These are phyloP conservation scores for Bombus breviceps DNA, from an alignment of 1,140 invertebrate genomes.

Conservation along the genomic window DNA sequence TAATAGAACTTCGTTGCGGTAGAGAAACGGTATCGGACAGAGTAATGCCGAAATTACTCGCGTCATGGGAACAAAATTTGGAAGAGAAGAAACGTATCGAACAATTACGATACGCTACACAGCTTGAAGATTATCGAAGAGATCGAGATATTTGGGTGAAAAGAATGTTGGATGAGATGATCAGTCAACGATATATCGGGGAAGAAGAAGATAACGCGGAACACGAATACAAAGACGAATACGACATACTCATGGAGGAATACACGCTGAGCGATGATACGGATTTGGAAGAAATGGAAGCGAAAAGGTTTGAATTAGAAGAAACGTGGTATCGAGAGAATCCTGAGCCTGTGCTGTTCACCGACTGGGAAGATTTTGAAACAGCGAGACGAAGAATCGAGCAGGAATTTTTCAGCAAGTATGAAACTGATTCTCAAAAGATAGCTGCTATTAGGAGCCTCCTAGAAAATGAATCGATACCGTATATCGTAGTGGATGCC, in stretches of 20 bases:
- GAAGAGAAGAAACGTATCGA: conserved; percentile 71
- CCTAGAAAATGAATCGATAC: conserved; percentile 79
- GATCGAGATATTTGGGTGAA: conserved; percentile 57
- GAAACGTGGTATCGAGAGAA: conserved; percentile 25
- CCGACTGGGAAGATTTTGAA: conserved; percentile 81
- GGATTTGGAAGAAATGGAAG: neutral
- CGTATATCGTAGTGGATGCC: conserved; percentile 77
- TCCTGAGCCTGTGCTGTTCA: conserved; percentile 80
- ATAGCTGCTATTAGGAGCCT: conserved; percentile 73
- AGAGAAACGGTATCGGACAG: conserved; percentile 75
- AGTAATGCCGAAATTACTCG: conserved; percentile 71
- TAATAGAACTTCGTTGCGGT: conserved; percentile 80
- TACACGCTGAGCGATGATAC: neutral
- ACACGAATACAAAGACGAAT: conserved; percentile 39
- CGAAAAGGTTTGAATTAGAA: conserved; percentile 27
- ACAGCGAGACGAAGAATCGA: conserved; percentile 78
- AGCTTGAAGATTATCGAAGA: conserved; percentile 62
- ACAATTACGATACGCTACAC: conserved; percentile 46
- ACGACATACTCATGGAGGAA: neutral
- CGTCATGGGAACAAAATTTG: conserved; percentile 73
- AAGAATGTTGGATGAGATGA: conserved; percentile 45
- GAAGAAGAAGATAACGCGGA: conserved; percentile 36
- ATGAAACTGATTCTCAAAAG: conserved; percentile 78
- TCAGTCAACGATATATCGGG: rapidly evolving
- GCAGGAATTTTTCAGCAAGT: conserved; percentile 78